Percentiles rank a stretch among this genome's conserved stretches.
Evolutionary conservation across 2,113 vertebrate genomes (phyloP).

Genomic region (Indicator indicator): DNA sequence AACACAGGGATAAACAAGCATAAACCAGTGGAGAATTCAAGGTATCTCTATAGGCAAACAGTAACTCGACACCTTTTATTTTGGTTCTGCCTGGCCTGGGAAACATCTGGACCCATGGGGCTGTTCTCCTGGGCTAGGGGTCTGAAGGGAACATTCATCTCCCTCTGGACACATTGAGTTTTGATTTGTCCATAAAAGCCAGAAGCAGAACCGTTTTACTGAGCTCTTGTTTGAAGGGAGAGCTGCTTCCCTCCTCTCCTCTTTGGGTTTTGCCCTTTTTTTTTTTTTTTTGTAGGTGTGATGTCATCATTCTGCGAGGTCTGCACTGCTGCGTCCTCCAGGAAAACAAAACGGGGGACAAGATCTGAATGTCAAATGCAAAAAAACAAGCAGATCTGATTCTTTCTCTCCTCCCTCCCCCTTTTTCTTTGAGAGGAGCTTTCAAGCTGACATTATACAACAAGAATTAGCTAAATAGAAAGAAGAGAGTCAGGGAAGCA

Average conservation of each 20-base stretch:
- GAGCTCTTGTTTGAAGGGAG: not conserved
- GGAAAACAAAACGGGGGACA: constrained; percentile 58
- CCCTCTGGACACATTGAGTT: not conserved
- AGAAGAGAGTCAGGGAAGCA: not conserved
- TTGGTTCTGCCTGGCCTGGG: not conserved
- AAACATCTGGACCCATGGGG: not conserved
- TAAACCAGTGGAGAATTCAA: not conserved
- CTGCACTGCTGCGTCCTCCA: constrained; percentile 39
- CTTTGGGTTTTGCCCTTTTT: not conserved
- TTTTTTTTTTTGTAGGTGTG: not conserved
- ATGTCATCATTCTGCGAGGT: constrained; percentile 61
- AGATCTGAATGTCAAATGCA: constrained; percentile 59
- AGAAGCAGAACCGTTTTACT: not conserved
- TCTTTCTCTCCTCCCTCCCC: constrained; percentile 35
- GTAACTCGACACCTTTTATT: not conserved
- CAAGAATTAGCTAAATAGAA: constrained; percentile 42
- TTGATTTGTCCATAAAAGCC: not conserved
- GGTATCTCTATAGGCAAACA: not conserved
- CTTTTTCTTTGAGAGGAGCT: constrained; percentile 52
- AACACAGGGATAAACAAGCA: not conserved
- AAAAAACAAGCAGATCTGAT: constrained; percentile 36
- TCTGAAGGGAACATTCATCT: not conserved
- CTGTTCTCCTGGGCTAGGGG: not conserved
- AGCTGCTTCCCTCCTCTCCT: not conserved
- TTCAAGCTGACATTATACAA: constrained; percentile 63